Evolutionary conservation across 2,113 vertebrate genomes (phyloP).

Genomic region (Ia io): DNA sequence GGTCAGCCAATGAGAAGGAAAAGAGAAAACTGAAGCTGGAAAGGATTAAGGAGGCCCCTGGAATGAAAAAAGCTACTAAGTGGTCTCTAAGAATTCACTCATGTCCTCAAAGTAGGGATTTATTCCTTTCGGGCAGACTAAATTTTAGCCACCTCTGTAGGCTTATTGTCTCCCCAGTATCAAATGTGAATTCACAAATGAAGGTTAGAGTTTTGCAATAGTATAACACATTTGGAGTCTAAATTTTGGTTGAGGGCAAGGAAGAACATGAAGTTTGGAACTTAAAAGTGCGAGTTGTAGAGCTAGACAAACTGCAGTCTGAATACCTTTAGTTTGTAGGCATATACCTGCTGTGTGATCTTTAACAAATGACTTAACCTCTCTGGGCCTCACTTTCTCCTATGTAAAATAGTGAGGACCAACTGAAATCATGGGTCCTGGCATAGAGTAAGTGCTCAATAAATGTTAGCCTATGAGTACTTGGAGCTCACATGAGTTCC

Average conservation of each 20-base stretch:
- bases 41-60: not conserved
- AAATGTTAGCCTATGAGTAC: not conserved
- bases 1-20: not conserved
- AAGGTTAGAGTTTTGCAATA: not conserved
- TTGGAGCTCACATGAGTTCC: not conserved
- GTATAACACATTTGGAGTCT: not conserved
- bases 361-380: not conserved
- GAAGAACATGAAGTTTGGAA: not conserved
- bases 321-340: not conserved
- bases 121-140: not conserved
- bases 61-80: not conserved
- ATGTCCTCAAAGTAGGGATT: not conserved
- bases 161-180: not conserved
- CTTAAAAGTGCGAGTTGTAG: not conserved
- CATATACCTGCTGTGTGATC: not conserved
- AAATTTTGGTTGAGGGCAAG: not conserved
- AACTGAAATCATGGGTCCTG: not conserved
- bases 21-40: not conserved
- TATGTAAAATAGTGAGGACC: not conserved
- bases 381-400: not conserved
- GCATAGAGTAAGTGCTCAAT: not conserved
- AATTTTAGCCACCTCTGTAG: not conserved
- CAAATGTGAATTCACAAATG: not conserved
- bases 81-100: not conserved
- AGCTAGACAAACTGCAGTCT: not conserved